These are phyloP conservation scores for Luscinia luscinia DNA, from an alignment of 2,797 vertebrate species.

Conservation along the genomic window DNA sequence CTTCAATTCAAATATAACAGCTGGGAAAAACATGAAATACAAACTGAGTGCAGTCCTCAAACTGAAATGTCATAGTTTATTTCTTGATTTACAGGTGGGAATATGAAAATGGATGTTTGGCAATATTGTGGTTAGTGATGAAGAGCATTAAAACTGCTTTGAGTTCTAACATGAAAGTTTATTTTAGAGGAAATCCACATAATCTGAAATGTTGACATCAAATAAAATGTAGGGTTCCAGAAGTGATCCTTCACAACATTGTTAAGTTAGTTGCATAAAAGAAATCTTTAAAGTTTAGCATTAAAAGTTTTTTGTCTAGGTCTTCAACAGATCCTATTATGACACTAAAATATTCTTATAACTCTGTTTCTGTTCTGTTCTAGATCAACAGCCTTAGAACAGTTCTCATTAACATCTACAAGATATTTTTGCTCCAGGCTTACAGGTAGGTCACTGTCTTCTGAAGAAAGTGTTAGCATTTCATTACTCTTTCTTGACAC, in stretches of 20 bases:
- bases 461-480: background rate
- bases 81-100: slow-evolving; percentile 89
- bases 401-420: slow-evolving; percentile 87
- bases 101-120: background rate
- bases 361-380: background rate
- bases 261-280: background rate
- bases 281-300: background rate
- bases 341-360: background rate
- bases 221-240: background rate
- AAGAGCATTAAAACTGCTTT: background rate
- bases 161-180: background rate
- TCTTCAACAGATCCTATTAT: background rate
- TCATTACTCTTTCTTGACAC: background rate
- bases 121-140: background rate
- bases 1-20: slow-evolving; percentile 75
- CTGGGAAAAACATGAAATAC: slow-evolving; percentile 84
- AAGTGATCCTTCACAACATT: background rate
- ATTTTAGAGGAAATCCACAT: background rate
- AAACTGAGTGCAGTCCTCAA: slow-evolving; percentile 86
- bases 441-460: slow-evolving; percentile 82
- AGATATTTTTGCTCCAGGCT: slow-evolving; percentile 92
- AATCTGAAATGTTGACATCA: background rate
- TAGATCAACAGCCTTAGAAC: slow-evolving; percentile 88
- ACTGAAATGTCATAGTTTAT: slow-evolving; percentile 86
- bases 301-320: background rate